phyloP scores from a whole-genome alignment of 2,797 vertebrate genomes.

The Caiman crocodilus region DNA sequence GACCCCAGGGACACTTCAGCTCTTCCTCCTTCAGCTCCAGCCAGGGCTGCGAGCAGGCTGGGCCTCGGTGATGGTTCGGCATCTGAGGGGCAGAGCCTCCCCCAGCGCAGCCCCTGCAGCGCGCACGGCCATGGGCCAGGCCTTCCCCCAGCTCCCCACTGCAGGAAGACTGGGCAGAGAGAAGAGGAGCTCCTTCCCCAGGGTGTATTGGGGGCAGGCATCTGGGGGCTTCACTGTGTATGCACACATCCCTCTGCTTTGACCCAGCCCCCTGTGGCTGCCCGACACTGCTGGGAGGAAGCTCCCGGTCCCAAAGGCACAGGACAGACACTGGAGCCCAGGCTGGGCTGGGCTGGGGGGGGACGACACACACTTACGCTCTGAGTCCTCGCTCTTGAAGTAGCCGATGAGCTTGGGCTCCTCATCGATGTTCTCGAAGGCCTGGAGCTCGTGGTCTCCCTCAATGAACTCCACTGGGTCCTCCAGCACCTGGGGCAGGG shows the following conservation, averaged over 20 bases:
- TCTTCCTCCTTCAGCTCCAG: not conserved
- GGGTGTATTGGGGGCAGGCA: no score
- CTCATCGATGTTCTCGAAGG: conserved; percentile 90
- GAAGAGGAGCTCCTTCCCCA: no score
- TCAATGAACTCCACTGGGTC: conserved; percentile 93
- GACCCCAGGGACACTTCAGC: not conserved
- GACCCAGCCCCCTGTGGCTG: not conserved
- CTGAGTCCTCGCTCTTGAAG: conserved; percentile 90
- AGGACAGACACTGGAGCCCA: not conserved
- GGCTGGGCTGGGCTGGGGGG: not conserved
- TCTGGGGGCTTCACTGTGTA: no score
- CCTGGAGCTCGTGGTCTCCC: conserved; percentile 90
- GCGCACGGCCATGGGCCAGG: not conserved
- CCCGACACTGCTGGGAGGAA: not conserved
- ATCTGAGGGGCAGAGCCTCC: not conserved
- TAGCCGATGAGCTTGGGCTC: conserved; percentile 92
- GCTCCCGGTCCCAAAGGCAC: not conserved
- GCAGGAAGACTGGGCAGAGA: no score
- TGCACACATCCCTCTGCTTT: no score
- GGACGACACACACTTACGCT: conserved; percentile 80
- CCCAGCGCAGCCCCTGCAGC: not conserved
- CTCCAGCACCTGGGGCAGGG: conserved; percentile 87
- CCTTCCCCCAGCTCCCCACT: no score
- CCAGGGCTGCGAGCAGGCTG: not conserved
- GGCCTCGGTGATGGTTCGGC: not conserved